These are phyloP conservation scores for Melanostigma gelatinosum DNA, from an alignment of 2,113 vertebrate species.

Conservation along the genomic window DNA sequence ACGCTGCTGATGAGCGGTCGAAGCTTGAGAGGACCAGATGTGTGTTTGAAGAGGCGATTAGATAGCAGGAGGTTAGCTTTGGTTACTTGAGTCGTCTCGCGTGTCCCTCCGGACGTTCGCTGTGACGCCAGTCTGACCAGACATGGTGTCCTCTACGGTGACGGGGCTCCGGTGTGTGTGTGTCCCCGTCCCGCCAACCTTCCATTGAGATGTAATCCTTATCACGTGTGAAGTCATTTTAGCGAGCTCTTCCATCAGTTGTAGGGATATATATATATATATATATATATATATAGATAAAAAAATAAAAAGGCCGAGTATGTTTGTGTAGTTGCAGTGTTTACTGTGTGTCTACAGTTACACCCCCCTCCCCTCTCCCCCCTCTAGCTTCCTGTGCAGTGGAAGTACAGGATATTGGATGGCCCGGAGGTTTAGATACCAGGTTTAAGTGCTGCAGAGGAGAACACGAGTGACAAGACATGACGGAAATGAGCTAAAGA, in stretches of 20 bases:
- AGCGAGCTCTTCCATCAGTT: not conserved
- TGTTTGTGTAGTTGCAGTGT: slow-evolving; percentile 23
- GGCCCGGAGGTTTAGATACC: slow-evolving; percentile 76
- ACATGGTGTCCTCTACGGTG: slow-evolving; percentile 47
- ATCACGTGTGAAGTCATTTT: not conserved
- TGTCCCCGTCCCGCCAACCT: not conserved
- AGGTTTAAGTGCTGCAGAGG: slow-evolving; percentile 72
- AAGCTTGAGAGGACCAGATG: not conserved
- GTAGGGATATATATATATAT: not conserved
- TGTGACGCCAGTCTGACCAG: slow-evolving; percentile 58
- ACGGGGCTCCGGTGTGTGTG: slow-evolving; percentile 8
- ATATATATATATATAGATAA: no score
- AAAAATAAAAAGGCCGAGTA: not conserved
- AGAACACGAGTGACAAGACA: slow-evolving; percentile 76
- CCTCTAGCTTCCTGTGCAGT: slow-evolving; percentile 66
- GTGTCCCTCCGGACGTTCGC: slow-evolving; percentile 41
- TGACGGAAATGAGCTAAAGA: slow-evolving; percentile 77
- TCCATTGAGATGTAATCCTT: not conserved
- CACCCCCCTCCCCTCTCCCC: not conserved
- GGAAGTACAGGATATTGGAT: slow-evolving; percentile 75
- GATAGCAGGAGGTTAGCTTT: slow-evolving; percentile 45
- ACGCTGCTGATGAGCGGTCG: not conserved
- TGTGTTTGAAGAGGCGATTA: slow-evolving; percentile 41
- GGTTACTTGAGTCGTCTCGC: slow-evolving; percentile 49
- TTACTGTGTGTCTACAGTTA: slow-evolving; percentile 13